phyloP scores from a whole-genome alignment of 2,797 vertebrate genomes.

The Pseudochirops cupreus region DNA sequence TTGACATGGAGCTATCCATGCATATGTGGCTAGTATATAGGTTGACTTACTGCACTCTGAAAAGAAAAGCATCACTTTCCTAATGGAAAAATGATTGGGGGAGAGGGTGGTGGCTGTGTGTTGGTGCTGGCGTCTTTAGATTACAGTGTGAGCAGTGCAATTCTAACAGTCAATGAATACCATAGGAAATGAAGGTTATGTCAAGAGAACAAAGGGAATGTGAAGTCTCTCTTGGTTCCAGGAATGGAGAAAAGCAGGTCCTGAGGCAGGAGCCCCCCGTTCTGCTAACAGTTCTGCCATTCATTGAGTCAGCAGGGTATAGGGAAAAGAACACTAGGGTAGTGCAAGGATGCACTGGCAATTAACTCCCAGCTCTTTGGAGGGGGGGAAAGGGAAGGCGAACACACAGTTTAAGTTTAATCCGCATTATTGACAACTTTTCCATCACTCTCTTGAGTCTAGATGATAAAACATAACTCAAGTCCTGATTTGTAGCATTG shows the following conservation, averaged over 20 bases:
- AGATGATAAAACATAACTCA: neutral
- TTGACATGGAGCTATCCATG: neutral
- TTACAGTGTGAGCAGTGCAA: neutral
- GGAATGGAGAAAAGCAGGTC: neutral
- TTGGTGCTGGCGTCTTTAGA: neutral
- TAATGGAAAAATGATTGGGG: neutral
- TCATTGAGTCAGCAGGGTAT: neutral
- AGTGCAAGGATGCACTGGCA: neutral
- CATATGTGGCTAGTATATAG: neutral
- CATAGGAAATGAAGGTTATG: neutral
- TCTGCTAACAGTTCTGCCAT: neutral
- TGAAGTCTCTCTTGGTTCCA: neutral
- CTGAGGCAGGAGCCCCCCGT: neutral
- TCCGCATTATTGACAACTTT: neutral
- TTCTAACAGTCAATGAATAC: neutral
- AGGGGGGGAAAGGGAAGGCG: neutral
- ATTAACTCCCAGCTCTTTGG: neutral
- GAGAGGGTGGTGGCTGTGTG: neutral
- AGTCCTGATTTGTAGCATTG: neutral
- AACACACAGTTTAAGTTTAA: neutral
- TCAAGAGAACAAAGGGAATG: neutral
- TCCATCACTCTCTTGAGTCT: neutral
- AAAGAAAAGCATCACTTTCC: slow-evolving; percentile 17
- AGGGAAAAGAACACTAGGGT: neutral
- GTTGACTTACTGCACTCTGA: neutral